Percentiles rank a stretch among this genome's conserved stretches.
phyloP scores from a whole-genome alignment of 2,888 invertebrate genomes.

The Ichneumoninae sp. region DNA sequence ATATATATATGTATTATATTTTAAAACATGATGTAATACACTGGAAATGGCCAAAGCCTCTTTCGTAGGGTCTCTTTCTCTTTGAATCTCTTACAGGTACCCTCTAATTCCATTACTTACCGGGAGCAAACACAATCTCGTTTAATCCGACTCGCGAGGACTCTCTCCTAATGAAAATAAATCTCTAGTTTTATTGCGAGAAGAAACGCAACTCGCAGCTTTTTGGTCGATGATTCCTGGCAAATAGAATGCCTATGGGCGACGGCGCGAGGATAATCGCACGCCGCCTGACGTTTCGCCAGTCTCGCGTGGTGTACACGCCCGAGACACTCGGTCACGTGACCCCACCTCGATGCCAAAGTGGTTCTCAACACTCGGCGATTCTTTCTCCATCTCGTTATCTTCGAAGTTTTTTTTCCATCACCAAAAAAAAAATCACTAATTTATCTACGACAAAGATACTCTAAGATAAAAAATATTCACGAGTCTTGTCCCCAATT shows the following conservation, averaged over 20 bases:
- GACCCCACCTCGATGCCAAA: constrained; percentile 58
- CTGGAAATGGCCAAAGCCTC: background rate
- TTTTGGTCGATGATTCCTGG: constrained; percentile 32
- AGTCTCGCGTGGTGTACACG: constrained; percentile 68
- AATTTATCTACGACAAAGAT: background rate
- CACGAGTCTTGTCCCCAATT: background rate
- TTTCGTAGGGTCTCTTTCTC: background rate
- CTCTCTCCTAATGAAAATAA: constrained; percentile 32
- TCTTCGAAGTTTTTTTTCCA: background rate
- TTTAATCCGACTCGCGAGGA: constrained; percentile 29
- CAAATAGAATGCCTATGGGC: constrained; percentile 32
- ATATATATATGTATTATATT: background rate
- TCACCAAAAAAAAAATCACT: background rate
- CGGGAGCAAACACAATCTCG: constrained; percentile 16
- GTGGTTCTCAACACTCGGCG: constrained; percentile 56
- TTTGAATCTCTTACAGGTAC: background rate
- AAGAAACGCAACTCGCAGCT: background rate
- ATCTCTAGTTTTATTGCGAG: constrained; percentile 19
- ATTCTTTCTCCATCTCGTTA: background rate
- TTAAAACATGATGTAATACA: background rate
- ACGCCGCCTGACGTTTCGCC: constrained; percentile 73
- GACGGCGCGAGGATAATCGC: constrained; percentile 58
- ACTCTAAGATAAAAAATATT: background rate
- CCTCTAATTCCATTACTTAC: constrained; percentile 13
- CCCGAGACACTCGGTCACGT: constrained; percentile 65